A percentile compares a stretch with the other conserved stretches of the same genome.
Evolutionary conservation across 2,888 invertebrate species (phyloP).

Genomic region (Synanthedon formicaeformis): DNA sequence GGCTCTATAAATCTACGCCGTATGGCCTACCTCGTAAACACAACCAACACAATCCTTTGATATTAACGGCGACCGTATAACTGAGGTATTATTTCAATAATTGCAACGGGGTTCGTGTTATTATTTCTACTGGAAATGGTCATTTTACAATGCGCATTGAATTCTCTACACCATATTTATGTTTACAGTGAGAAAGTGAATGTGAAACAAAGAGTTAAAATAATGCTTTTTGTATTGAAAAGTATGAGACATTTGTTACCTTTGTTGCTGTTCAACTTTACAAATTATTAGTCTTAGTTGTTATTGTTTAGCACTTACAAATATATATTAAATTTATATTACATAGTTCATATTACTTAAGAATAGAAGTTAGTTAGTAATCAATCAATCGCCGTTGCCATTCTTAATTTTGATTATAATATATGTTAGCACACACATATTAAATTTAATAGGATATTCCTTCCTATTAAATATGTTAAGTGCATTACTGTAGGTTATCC

Average conservation of each 20-base stretch:
- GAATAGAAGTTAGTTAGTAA: no score
- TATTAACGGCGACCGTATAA: slow-evolving; percentile 39
- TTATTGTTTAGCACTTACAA: no score
- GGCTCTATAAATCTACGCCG: slow-evolving; percentile 50
- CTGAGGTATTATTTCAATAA: slow-evolving; percentile 31
- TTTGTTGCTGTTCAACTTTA: no score
- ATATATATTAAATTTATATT: no score
- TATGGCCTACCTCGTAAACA: slow-evolving; percentile 39
- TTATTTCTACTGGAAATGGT: background rate
- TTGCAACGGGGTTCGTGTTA: slow-evolving; percentile 7
- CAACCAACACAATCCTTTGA: slow-evolving; percentile 37
- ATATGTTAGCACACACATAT: no score
- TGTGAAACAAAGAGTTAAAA: background rate
- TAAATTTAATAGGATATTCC: no score
- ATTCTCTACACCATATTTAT: background rate
- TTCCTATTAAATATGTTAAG: no score
- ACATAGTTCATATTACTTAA: no score
- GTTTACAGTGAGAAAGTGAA: background rate
- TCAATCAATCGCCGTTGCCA: no score
- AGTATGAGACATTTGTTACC: background rate
- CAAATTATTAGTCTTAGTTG: no score
- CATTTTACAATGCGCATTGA: background rate
- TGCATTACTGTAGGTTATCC: no score
- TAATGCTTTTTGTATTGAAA: background rate
- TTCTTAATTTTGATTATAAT: no score